Evolutionary conservation across 2,888 invertebrate species (phyloP).

Genomic region (Cosmia trapezina): DNA sequence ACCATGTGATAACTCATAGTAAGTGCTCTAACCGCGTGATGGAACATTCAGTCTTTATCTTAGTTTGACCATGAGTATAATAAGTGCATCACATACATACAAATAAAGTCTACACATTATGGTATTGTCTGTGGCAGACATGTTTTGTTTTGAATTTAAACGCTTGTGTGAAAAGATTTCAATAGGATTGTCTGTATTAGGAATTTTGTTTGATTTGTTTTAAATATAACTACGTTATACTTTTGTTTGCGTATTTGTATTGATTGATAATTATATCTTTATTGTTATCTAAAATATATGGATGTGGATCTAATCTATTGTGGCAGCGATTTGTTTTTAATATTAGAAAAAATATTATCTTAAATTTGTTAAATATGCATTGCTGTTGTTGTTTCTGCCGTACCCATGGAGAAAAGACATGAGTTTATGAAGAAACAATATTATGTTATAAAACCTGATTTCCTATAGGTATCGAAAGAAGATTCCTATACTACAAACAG

Average conservation of each 20-base stretch:
- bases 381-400: background rate
- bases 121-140: constrained; percentile 5
- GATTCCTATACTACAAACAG: constrained; percentile 4
- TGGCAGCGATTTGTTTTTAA: background rate
- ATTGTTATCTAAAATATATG: background rate
- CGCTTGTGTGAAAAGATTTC: constrained; percentile 1
- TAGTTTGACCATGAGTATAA: constrained; percentile 40
- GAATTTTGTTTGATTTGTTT: background rate
- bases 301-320: too few relatives aligned
- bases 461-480: background rate
- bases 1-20: constrained; percentile 2
- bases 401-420: background rate
- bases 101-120: background rate
- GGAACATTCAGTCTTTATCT: constrained; percentile 34
- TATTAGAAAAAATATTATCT: background rate
- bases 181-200: background rate
- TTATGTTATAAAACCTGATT: background rate
- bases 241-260: background rate
- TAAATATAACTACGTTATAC: too few relatives aligned
- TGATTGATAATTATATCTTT: background rate
- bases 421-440: background rate
- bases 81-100: constrained; percentile 12
- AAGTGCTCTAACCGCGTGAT: constrained; percentile 27
- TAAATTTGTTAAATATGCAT: background rate
- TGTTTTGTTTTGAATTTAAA: constrained; percentile 21